phyloP scores from a whole-genome alignment of 2,113 vertebrate species.

The Lepisosteus osseus region DNA sequence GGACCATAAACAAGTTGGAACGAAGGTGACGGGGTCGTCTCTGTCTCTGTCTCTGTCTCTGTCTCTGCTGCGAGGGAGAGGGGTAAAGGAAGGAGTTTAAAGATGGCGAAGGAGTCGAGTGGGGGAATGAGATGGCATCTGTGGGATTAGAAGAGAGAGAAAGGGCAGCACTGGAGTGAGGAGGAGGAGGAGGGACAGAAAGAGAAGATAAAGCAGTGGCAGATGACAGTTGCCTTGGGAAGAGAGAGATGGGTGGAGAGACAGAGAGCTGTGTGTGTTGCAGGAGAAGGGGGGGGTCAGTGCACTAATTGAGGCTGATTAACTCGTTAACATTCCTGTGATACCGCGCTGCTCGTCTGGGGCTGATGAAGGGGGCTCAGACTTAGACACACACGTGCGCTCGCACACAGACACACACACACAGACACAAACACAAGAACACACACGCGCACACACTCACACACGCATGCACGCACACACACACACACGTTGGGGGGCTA shows the following conservation, averaged over 20 bases:
- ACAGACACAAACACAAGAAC: slow-evolving; percentile 8
- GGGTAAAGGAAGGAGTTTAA: slow-evolving; percentile 35
- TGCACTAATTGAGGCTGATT: slow-evolving; percentile 61
- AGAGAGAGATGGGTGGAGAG: background rate
- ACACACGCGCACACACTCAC: slow-evolving; percentile 7
- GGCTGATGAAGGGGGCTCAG: slow-evolving; percentile 32
- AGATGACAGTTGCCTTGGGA: slow-evolving; percentile 3
- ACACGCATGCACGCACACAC: slow-evolving; percentile 12
- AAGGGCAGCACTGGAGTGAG: background rate
- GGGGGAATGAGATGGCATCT: background rate
- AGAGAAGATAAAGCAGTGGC: slow-evolving; percentile 13
- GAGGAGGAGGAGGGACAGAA: slow-evolving; percentile 1
- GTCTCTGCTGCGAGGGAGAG: slow-evolving; percentile 30
- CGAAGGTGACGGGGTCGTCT: background rate
- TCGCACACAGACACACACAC: slow-evolving; percentile 15
- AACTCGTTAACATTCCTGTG: slow-evolving; percentile 57
- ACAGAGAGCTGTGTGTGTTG: background rate
- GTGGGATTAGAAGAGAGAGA: background rate
- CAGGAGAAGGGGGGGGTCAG: slow-evolving; percentile 26
- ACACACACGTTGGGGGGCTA: too few relatives aligned
- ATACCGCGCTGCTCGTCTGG: slow-evolving; percentile 28
- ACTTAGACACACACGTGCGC: slow-evolving; percentile 20
- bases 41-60: slow-evolving; percentile 14
- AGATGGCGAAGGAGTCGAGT: slow-evolving; percentile 15
- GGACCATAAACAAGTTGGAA: too few relatives aligned